A percentile compares a stretch with the other conserved stretches of the same genome.
Evolutionary conservation across 2,797 vertebrate genomes (phyloP).

Genomic region (Acrocephalus scirpaceus): DNA sequence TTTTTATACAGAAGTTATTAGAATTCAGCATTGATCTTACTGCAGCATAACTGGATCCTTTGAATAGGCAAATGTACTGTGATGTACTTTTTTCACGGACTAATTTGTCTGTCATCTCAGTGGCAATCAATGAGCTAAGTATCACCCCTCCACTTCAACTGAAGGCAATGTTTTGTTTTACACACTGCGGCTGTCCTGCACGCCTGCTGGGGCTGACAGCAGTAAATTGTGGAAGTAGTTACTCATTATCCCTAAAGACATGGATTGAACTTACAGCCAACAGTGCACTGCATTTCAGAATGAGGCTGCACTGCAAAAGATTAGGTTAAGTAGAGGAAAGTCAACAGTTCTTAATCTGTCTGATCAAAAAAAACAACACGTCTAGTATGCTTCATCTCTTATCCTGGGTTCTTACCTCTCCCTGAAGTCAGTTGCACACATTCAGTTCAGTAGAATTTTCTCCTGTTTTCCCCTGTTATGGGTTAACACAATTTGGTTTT

Average conservation of each 20-base stretch:
- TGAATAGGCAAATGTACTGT: background rate
- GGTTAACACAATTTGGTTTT: too few species aligned
- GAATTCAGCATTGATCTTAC: background rate
- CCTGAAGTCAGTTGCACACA: background rate
- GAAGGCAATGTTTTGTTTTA: background rate
- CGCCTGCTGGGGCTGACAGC: background rate
- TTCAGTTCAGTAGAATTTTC: background rate
- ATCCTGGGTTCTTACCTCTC: background rate
- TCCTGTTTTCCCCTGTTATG: background rate
- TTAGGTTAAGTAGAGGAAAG: background rate
- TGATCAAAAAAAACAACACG: rapidly evolving
- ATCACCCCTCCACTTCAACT: background rate
- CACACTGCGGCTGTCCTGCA: background rate
- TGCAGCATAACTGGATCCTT: background rate
- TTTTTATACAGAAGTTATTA: background rate
- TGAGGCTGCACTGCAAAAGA: background rate
- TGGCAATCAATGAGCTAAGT: background rate
- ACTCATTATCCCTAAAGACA: background rate
- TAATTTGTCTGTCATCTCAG: background rate
- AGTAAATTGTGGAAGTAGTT: background rate
- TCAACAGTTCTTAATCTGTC: background rate
- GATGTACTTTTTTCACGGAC: background rate
- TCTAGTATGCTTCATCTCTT: background rate
- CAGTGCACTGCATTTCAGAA: background rate
- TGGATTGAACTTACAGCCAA: background rate